A percentile compares a stretch with the other conserved stretches of the same genome.
These are phyloP conservation scores for Oithona nana DNA, from an alignment of 2,888 invertebrate genomes.

Conservation along the genomic window DNA sequence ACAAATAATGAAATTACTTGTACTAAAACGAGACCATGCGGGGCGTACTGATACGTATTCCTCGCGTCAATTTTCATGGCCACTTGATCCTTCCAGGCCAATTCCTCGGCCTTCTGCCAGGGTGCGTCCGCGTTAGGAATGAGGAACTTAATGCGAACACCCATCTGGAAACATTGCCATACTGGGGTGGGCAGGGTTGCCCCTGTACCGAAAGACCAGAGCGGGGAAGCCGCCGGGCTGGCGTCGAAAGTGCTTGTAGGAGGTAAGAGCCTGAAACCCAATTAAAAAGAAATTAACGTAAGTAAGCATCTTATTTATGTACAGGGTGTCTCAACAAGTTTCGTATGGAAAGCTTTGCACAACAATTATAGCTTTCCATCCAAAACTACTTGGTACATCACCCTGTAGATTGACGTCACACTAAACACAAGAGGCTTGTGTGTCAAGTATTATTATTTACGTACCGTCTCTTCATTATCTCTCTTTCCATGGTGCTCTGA, in stretches of 20 bases:
- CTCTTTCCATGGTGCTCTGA: not conserved
- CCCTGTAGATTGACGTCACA: too few relatives aligned
- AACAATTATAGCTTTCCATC: not conserved
- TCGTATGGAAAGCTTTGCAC: not conserved
- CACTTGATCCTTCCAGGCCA: conserved; percentile 17
- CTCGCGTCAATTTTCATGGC: conserved; percentile 8
- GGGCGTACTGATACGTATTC: conserved; percentile 23
- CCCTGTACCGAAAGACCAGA: not conserved
- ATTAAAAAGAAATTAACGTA: not conserved
- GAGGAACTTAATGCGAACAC: conserved; percentile 20
- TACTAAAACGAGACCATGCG: conserved; percentile 24
- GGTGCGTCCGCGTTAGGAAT: conserved; percentile 20
- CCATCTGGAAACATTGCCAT: conserved; percentile 30
- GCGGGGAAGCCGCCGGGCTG: conserved; percentile 8
- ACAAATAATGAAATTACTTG: conserved; percentile 22
- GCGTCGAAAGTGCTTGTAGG: not conserved
- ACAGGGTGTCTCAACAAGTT: not conserved
- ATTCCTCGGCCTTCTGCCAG: conserved; percentile 22
- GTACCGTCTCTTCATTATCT: conserved; percentile 4
- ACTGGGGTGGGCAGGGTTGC: conserved; percentile 26
- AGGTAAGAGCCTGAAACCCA: not conserved
- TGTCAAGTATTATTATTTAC: not conserved
- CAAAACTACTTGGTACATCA: not conserved
- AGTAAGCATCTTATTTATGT: too few relatives aligned
- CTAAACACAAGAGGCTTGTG: too few relatives aligned